These are phyloP conservation scores for Hepsetus odoe DNA, from an alignment of 2,113 vertebrate genomes.

Conservation along the genomic window DNA sequence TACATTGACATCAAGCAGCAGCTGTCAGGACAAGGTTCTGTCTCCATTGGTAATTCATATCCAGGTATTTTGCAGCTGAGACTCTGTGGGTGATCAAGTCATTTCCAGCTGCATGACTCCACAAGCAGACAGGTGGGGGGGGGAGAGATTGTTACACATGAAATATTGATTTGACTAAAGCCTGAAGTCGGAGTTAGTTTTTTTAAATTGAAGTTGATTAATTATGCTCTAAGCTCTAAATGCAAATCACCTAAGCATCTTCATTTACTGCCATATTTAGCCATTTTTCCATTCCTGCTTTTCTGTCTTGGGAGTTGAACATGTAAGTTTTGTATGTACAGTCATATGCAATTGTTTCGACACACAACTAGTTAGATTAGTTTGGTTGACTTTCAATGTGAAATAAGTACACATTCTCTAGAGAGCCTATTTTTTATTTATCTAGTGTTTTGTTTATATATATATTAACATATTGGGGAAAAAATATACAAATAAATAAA, in stretches of 20 bases:
- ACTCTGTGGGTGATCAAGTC: neutral
- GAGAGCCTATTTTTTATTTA: no score
- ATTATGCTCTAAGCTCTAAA: neutral
- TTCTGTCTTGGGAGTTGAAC: neutral
- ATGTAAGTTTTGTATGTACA: neutral
- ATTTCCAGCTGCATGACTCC: neutral
- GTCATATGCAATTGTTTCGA: no score
- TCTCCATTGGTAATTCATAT: neutral
- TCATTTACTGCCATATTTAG: neutral
- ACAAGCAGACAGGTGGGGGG: neutral
- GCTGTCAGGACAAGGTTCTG: constrained; percentile 24
- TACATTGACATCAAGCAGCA: constrained; percentile 25
- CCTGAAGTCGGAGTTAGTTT: neutral
- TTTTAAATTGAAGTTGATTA: neutral
- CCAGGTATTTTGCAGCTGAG: constrained; percentile 6
- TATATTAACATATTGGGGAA: no score
- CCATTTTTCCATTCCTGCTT: neutral
- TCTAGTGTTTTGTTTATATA: no score
- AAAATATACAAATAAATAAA: no score
- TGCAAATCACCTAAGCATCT: neutral
- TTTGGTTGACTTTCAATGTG: no score
- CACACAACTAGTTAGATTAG: no score
- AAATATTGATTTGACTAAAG: neutral
- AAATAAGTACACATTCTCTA: no score
- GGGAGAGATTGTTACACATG: neutral